A percentile compares a stretch with the other conserved stretches of the same genome.
Evolutionary conservation across 2,888 invertebrate genomes (phyloP).

Genomic region (Drosophila nr. perissopoda): DNA sequence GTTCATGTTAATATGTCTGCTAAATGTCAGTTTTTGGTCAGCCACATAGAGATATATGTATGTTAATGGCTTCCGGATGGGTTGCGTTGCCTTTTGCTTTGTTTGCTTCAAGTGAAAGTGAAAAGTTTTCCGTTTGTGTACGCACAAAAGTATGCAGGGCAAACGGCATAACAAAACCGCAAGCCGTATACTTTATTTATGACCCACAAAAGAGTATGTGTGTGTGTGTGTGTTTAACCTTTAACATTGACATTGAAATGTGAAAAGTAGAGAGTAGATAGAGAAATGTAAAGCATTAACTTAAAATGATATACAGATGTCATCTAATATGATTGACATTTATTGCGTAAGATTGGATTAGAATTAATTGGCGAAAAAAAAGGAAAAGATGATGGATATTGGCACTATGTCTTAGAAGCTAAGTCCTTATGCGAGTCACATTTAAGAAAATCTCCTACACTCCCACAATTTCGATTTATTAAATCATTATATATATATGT

Average conservation of each 20-base stretch:
- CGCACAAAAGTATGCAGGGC: constrained; percentile 24
- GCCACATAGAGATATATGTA: constrained; percentile 38
- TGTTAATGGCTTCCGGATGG: constrained; percentile 23
- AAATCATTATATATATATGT: not conserved
- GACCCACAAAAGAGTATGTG: constrained; percentile 5
- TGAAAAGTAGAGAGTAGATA: constrained; percentile 17
- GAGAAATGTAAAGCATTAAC: not conserved
- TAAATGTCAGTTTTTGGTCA: constrained; percentile 53
- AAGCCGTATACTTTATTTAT: constrained; percentile 51
- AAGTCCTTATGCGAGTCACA: not conserved
- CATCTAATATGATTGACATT: constrained; percentile 5
- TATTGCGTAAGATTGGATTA: not conserved
- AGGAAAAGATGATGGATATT: not conserved
- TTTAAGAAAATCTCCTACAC: not conserved
- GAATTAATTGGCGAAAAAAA: not conserved
- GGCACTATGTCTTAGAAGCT: not conserved
- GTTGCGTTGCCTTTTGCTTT: constrained; percentile 4
- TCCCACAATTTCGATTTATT: not conserved
- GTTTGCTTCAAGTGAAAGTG: constrained; percentile 47
- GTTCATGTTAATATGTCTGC: constrained; percentile 65
- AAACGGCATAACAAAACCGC: constrained; percentile 33
- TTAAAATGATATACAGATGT: constrained; percentile 16
- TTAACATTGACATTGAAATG: constrained; percentile 18
- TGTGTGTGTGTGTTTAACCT: constrained; percentile 2
- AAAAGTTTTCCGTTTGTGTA: constrained; percentile 41